Base-by-base conservation (phyloP, 2,113 vertebrate species). In the Machaerirhynchus nigripectus region DNA sequence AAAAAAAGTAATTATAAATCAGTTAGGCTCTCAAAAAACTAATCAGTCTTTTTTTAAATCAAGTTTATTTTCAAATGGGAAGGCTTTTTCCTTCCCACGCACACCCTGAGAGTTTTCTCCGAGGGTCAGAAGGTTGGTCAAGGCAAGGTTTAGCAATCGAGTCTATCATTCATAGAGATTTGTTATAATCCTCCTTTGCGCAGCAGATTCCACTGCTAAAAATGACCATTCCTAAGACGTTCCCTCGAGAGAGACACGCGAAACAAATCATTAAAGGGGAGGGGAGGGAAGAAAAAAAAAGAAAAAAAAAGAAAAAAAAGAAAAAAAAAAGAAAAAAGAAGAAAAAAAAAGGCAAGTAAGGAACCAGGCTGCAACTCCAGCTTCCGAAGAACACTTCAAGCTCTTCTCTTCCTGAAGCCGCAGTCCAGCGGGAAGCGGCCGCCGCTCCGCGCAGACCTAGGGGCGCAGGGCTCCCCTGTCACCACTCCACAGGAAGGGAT, bases 111-210 rank as follows among this genome's bases (percentile, higher is more conserved):
- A 84, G 50, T 80, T 61, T 30, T 75, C 84, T 80, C 93, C 13
- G 81, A 89, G 86, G 93, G 90, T 92, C 89, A 91, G n/a, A 75
- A 84, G 86, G 83, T 13, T 86, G 93, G 80, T 63, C 84, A 78
- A 85, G 68, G 81, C 93, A 84, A 85, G 89, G 67, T 87, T 91
- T 63, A 92, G 89, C 85, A 71, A 87, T 23, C 56, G 42, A 92
- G 78, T 95, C 89, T 92, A 73, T 80, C 64, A 79, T 90, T 96
- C 95, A 96, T 24, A 82, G 77, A 91, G 69, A 84, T 92, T 69
- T 93, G 76, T 90, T 84, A 94, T 92, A 95, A 96, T 96, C 82
- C 92, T 95, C 84, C 95, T 84, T 26, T 23, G 87, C 35, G 84
- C 90, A 89, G 91, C 87, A 65, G 78, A 90, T 93, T 93, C 78